These are phyloP conservation scores for Tragelaphus scriptus DNA, from an alignment of 2,113 vertebrate species.

Conservation along the genomic window DNA sequence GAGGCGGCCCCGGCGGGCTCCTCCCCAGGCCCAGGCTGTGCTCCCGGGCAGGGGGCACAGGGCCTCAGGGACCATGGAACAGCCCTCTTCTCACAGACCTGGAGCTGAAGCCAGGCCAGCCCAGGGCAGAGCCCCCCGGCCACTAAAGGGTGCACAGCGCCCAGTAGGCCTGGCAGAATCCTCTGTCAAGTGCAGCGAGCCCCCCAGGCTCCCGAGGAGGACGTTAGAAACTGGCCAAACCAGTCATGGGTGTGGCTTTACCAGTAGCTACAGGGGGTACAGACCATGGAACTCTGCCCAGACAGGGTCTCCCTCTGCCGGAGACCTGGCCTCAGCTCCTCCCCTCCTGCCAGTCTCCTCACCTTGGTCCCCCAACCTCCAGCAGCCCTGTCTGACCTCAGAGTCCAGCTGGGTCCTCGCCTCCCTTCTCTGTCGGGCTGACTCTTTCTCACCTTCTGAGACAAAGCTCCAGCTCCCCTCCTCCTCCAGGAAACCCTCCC, in stretches of 20 bases:
- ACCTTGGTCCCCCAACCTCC: too few species aligned
- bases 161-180: neutral
- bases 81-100: too few species aligned
- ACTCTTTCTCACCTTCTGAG: neutral
- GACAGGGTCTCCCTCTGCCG: neutral
- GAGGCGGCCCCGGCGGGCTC: rapidly evolving
- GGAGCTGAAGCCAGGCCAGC: neutral
- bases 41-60: rapidly evolving
- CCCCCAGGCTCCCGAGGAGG: neutral
- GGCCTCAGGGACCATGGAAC: rapidly evolving
- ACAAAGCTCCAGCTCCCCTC: too few species aligned
- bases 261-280: neutral
- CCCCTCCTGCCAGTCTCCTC: neutral
- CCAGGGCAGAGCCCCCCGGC: rapidly evolving
- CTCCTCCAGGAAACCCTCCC: neutral
- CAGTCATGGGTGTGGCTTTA: neutral
- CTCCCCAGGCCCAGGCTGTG: rapidly evolving
- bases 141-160: rapidly evolving
- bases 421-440: neutral
- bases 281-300: rapidly evolving
- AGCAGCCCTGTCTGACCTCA: neutral
- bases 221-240: neutral
- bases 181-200: rapidly evolving
- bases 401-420: neutral
- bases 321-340: neutral